Percentiles rank a stretch among this genome's conserved stretches.
These are phyloP conservation scores for Gambelia wislizenii DNA, from an alignment of 2,797 vertebrate genomes.

Conservation along the genomic window DNA sequence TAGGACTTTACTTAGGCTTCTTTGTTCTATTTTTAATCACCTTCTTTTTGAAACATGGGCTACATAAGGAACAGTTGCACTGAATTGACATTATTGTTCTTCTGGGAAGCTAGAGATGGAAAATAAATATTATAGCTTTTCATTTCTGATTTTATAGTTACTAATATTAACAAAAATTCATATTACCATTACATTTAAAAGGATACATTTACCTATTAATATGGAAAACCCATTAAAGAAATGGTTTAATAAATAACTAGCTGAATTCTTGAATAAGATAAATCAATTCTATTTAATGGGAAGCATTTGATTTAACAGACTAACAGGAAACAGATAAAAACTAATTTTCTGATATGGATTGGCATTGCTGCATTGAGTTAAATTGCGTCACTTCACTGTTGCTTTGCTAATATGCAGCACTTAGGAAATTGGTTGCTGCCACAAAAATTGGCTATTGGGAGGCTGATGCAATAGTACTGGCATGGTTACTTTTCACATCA, in stretches of 20 bases:
- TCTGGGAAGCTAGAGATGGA: conserved; percentile 32
- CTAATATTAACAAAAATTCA: conserved; percentile 31
- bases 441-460: not conserved
- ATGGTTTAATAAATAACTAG: conserved; percentile 3
- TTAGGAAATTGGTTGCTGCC: not conserved
- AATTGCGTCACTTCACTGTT: conserved; percentile 47
- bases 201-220: not conserved
- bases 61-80: conserved; percentile 31
- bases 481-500: not conserved
- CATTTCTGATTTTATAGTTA: conserved; percentile 39
- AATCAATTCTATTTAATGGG: conserved; percentile 18
- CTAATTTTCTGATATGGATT: conserved; percentile 4
- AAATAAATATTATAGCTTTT: not conserved
- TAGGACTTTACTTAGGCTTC: not conserved
- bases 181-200: conserved; percentile 8
- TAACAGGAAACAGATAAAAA: conserved; percentile 63
- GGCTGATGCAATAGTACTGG: not conserved
- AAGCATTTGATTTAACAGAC: conserved; percentile 7
- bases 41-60: not conserved
- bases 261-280: conserved; percentile 27
- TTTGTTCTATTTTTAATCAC: not conserved
- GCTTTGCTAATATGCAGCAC: not conserved
- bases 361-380: conserved; percentile 38
- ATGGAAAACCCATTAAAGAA: conserved; percentile 10
- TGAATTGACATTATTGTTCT: conserved; percentile 35